Evolutionary conservation across 2,888 invertebrate genomes (phyloP).

Genomic region (Nebria salina): DNA sequence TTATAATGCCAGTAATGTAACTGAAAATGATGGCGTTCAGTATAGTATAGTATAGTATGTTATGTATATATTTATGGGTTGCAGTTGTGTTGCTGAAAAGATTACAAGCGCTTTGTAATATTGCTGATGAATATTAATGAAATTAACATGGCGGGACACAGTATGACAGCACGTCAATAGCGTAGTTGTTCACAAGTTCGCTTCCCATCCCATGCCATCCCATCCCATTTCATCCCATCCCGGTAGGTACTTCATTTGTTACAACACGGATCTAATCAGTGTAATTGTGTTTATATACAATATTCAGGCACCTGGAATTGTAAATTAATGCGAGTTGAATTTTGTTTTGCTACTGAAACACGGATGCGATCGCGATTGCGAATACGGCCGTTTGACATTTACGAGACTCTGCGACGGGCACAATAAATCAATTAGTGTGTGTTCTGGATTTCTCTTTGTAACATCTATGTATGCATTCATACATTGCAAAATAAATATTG

Average conservation of each 20-base stretch:
- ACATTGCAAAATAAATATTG: too few relatives aligned
- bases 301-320: slow-evolving; percentile 40
- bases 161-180: slow-evolving; percentile 40
- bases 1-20: not conserved
- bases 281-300: slow-evolving; percentile 45
- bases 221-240: too few relatives aligned
- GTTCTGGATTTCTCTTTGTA: not conserved
- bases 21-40: not conserved
- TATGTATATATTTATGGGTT: not conserved
- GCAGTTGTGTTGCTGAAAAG: slow-evolving; percentile 33
- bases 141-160: slow-evolving; percentile 28
- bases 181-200: slow-evolving; percentile 27
- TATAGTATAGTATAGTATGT: not conserved
- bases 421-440: not conserved
- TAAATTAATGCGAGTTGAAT: slow-evolving; percentile 34
- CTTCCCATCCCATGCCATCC: slow-evolving; percentile 14
- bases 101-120: slow-evolving; percentile 37
- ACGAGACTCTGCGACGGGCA: not conserved
- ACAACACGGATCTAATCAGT: slow-evolving; percentile 38
- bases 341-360: not conserved
- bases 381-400: not conserved
- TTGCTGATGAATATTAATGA: slow-evolving; percentile 41
- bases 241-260: slow-evolving; percentile 22
- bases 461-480: not conserved
- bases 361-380: not conserved